Evolutionary conservation across 2,797 vertebrate genomes (phyloP), one percentile per base, ranked within the genome.

Genomic region (Hipposideros larvatus): DNA sequence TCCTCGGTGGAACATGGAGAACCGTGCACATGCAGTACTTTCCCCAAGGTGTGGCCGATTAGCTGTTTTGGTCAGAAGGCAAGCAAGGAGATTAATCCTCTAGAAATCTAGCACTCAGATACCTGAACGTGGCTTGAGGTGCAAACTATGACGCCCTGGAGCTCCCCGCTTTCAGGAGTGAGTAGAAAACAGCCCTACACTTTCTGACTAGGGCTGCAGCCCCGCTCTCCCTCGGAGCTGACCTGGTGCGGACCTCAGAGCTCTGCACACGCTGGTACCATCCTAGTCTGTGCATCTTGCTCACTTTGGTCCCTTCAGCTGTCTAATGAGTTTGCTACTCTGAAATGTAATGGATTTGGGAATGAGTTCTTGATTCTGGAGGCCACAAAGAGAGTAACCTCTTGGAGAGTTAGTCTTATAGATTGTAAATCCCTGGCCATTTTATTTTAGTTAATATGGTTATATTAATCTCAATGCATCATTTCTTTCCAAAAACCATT

Each of bases 321-420:
- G 2, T 34, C 53, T 77, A 34, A 61, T 51, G 24, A 21, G 78
- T 74, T 93, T 71, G n/a, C 46, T 75, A 16, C 7, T 82, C 68
- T 46, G 48, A 61, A 79, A 91, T 24, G 15, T 51, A 68, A 75
- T 19, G 37, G 26, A 78, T 59, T 88, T n/a, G 70, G 26, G 61
- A 94, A 85, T 86, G n/a, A 70, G 95, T 91, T 9, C 26, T 13
- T 57, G 8, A 91, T 97, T 96, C 68, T 57, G 73, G 65, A 92
- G 6, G 41, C 22, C 66, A 57, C 11, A 14, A 46, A 2, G 21
- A 92, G 4, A 48, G 2, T 43, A 19, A 13, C 5, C 48, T 90
- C 43, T 51, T 75, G 31, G 14, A 66, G 18, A 59, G 24, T 59
- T 79, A 55, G 55, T 65, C 48, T 91, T 86, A 16, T 15, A 91